Evolutionary conservation across 2,797 vertebrate species (phyloP).

Genomic region (Eulemur mongoz): DNA sequence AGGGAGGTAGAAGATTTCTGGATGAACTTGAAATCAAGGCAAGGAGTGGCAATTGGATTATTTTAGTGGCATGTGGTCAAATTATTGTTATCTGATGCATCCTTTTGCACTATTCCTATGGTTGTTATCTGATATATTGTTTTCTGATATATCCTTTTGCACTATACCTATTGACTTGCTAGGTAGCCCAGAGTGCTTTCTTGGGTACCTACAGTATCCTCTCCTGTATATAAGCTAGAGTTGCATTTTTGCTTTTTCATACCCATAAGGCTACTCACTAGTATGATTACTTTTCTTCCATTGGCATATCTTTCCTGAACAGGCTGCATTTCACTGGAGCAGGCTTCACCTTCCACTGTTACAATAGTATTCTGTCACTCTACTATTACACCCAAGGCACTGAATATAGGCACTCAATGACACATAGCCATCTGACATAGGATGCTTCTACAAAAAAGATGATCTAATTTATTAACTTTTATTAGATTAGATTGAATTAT

Average conservation of each 20-base stretch:
- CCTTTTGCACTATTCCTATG: background rate
- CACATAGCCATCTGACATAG: background rate
- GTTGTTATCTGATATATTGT: too few species aligned
- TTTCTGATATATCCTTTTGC: too few species aligned
- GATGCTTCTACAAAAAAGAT: background rate
- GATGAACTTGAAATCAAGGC: background rate
- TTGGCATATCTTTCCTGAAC: background rate
- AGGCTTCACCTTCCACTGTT: background rate
- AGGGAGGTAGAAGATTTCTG: background rate
- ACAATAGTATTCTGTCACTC: background rate
- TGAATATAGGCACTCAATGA: background rate
- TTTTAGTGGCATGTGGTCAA: background rate
- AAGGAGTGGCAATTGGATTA: background rate
- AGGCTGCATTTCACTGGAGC: background rate
- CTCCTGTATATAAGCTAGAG: background rate
- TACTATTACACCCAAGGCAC: background rate
- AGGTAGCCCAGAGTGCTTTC: background rate
- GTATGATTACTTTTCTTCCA: background rate
- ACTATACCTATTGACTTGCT: background rate
- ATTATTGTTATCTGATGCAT: background rate
- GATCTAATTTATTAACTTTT: background rate
- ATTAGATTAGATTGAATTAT: conserved; percentile 22
- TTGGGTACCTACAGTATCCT: background rate
- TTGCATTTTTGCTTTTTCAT: background rate
- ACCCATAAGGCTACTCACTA: background rate